Conservation (phyloP, 2,113 vertebrate genomes). For the Passer montanus region DNA sequence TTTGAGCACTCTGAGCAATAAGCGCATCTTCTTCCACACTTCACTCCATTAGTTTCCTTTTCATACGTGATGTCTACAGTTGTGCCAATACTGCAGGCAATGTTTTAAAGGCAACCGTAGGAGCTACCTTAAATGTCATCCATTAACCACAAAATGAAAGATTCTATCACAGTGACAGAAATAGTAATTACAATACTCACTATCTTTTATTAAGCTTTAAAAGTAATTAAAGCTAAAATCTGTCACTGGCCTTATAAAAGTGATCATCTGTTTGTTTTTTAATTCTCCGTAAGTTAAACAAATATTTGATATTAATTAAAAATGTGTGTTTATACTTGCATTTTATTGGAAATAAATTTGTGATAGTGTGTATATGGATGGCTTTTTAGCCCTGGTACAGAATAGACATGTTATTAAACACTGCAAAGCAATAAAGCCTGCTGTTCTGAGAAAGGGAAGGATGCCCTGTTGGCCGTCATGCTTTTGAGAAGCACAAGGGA, state of each 20-base stretch:
- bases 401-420: constrained; percentile 22
- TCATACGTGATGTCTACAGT: not conserved
- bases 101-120: constrained; percentile 21
- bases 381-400: not conserved
- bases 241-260: constrained; percentile 54
- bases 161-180: constrained; percentile 39
- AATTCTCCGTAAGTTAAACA: constrained; percentile 66
- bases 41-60: not conserved
- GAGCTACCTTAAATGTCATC: constrained; percentile 20
- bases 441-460: not conserved
- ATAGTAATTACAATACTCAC: constrained; percentile 22
- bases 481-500: not conserved
- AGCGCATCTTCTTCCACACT: not conserved
- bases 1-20: not conserved
- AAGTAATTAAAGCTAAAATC: constrained; percentile 67
- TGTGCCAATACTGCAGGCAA: not conserved
- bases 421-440: constrained; percentile 5
- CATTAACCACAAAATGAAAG: constrained; percentile 49
- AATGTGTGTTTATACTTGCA: constrained; percentile 14
- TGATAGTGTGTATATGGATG: not conserved
- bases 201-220: constrained; percentile 52
- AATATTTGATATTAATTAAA: constrained; percentile 71
- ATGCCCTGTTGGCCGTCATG: not conserved
- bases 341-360: constrained; percentile 51
- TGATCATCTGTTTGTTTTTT: constrained; percentile 55